Evolutionary conservation across 2,888 invertebrate species (phyloP), one percentile per base, ranked within the genome.

Genomic region (Chydorus sphaericus): DNA sequence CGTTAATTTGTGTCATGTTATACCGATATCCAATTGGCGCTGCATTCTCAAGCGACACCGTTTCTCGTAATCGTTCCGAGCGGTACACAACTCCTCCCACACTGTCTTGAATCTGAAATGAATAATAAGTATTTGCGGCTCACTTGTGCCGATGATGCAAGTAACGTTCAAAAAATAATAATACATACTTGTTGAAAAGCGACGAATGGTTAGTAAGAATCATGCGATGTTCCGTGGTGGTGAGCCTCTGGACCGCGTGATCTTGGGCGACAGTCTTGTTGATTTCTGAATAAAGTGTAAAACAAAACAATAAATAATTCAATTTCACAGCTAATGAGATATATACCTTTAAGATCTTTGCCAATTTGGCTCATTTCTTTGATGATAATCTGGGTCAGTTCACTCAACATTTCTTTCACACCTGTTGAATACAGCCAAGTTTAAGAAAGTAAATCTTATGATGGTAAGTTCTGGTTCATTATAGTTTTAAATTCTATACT

Each of bases 271-370:
- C 18, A 14, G 44, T 7, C 44, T 14, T 16, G 14, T 26, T 44
- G n/a, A n/a, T n/a, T n/a, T n/a, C n/a, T n/a, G n/a, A n/a, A n/a
- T n/a, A n/a, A n/a, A n/a, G n/a, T n/a, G n/a, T n/a, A n/a, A n/a
- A n/a, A n/a, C n/a, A n/a, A n/a, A n/a, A n/a, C n/a, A n/a, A n/a
- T n/a, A n/a, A n/a, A n/a, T n/a, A n/a, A n/a, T n/a, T n/a, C n/a
- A n/a, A n/a, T n/a, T n/a, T n/a, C n/a, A n/a, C n/a, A n/a, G n/a
- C n/a, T n/a, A n/a, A n/a, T n/a, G n/a, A n/a, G n/a, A n/a, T n/a
- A n/a, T n/a, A n/a, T n/a, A 44, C 44, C 44, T 44, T 44, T 44
- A 14, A 44, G n/a, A 26, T 44, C 44, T 44, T 44, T 44, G 23
- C 44, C 44, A 14, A 26, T 44, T 7, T 23, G 26, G 2, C 26